A percentile compares a stretch with the other conserved stretches of the same genome.
Conservation (phyloP, 1,140 invertebrate species). For the Ceratina australensis region DNA sequence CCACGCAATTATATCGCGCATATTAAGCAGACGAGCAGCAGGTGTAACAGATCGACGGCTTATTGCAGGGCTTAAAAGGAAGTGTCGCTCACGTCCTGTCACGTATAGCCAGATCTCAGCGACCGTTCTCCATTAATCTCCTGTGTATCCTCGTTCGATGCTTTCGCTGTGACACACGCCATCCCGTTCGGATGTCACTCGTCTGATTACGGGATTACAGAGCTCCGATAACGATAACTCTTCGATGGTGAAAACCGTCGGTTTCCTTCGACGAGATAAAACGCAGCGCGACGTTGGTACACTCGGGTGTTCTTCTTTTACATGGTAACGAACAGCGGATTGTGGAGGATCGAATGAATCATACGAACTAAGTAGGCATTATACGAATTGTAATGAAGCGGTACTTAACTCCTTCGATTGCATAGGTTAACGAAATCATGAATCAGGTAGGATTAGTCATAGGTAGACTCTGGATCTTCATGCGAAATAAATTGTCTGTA, state of each 20-base stretch:
- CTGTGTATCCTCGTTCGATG: conserved; percentile 30
- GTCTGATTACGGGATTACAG: conserved; percentile 1
- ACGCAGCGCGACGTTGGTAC: background rate
- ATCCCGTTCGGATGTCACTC: background rate
- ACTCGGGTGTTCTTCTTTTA: too few relatives aligned
- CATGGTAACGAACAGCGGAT: too few relatives aligned
- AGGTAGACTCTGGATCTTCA: too few relatives aligned
- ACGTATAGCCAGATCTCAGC: conserved; percentile 51
- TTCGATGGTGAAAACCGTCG: background rate
- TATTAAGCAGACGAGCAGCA: conserved; percentile 65
- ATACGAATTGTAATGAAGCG: background rate
- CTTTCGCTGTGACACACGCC: conserved; percentile 2
- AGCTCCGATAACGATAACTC: background rate
- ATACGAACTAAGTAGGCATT: background rate
- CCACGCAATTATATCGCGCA: conserved; percentile 67
- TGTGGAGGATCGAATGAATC: too few relatives aligned
- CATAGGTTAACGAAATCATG: background rate
- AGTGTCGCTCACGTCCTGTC: conserved; percentile 75
- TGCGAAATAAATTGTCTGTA: too few relatives aligned
- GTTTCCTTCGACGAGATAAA: conserved; percentile 26
- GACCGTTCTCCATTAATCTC: conserved; percentile 47
- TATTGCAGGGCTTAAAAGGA: conserved; percentile 69
- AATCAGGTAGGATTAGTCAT: background rate
- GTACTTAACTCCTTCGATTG: background rate
- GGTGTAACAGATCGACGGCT: conserved; percentile 72